These are phyloP conservation scores for Epizoanthus fatuus DNA, from an alignment of 92 coral and sea anemone species.

Conservation along the genomic window DNA sequence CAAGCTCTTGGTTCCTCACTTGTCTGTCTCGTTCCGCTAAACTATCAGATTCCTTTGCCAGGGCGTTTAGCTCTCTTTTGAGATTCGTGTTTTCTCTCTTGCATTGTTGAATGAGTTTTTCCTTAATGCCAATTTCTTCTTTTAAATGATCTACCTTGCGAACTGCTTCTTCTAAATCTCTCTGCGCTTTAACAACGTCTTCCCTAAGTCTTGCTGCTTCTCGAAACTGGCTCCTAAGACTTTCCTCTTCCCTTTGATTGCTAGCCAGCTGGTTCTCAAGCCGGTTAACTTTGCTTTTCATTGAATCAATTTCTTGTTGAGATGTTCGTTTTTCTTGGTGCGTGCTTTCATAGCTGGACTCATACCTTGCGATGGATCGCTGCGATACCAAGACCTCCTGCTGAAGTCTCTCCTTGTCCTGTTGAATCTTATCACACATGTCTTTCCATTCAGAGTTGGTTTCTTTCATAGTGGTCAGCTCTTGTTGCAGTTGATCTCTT, in stretches of 20 bases:
- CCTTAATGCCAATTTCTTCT: conserved; percentile 69
- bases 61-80: conserved; percentile 70
- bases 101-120: conserved; percentile 72
- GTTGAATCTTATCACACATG: conserved; percentile 92
- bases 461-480: conserved; percentile 81
- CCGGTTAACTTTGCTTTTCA: conserved; percentile 71
- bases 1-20: conserved; percentile 67
- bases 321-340: conserved; percentile 58
- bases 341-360: conserved; percentile 62
- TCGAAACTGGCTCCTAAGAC: conserved; percentile 62
- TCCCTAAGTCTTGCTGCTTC: conserved; percentile 73
- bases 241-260: conserved; percentile 66
- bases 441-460: conserved; percentile 91
- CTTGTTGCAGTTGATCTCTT: conserved; percentile 78
- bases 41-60: conserved; percentile 55
- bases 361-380: conserved; percentile 71
- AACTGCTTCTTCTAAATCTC: conserved; percentile 77
- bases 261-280: conserved; percentile 81
- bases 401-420: conserved; percentile 87
- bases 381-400: conserved; percentile 80
- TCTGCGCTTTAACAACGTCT: conserved; percentile 61
- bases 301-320: conserved; percentile 68
- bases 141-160: conserved; percentile 76
- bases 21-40: conserved; percentile 49
- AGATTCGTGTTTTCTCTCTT: conserved; percentile 85